phyloP scores from a whole-genome alignment of 1,140 invertebrate genomes.

The Ceratosolen fusciceps region DNA sequence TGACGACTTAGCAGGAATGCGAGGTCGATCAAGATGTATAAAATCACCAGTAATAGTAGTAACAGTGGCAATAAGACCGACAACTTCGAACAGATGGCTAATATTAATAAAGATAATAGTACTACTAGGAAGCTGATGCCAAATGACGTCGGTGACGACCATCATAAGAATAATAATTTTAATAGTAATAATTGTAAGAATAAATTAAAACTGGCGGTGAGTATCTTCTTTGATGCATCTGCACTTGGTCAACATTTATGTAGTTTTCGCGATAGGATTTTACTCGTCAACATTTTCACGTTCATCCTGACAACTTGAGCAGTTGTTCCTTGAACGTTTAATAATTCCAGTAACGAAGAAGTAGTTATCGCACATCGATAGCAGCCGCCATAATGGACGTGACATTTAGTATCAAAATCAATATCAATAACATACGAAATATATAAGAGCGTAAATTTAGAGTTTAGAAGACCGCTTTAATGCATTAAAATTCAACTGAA shows the following conservation, averaged over 20 bases:
- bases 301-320: conserved; percentile 31
- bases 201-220: conserved; percentile 18
- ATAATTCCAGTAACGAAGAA: neutral
- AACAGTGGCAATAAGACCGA: no score
- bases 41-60: conserved; percentile 47
- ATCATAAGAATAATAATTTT: neutral
- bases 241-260: neutral
- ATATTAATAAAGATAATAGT: conserved; percentile 22
- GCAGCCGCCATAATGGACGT: neutral
- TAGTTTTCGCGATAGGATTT: conserved; percentile 2
- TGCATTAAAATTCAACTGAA: no score
- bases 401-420: neutral
- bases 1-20: conserved; percentile 66
- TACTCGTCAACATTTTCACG: neutral
- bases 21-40: conserved; percentile 48
- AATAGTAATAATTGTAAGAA: neutral
- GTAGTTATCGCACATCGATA: neutral
- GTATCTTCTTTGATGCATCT: neutral
- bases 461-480: no score
- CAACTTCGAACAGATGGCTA: conserved; percentile 1
- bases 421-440: neutral
- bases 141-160: neutral
- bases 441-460: neutral
- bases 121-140: neutral
- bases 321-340: neutral